phyloP scores from a whole-genome alignment of 2,888 invertebrate genomes.

The Eucriotettix oculatus region DNA sequence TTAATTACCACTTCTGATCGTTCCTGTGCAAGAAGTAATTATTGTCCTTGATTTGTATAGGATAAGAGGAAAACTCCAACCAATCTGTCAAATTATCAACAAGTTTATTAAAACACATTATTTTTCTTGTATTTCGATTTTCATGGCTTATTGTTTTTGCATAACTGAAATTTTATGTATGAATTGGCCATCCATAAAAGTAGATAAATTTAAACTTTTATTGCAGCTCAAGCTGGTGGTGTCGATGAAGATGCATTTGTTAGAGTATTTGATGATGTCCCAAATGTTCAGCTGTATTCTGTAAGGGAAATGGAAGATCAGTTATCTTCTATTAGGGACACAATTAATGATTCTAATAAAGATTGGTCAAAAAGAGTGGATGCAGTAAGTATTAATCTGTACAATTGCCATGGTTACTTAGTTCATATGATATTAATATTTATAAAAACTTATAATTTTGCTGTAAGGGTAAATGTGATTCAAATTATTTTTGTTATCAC shows the following conservation, averaged over 20 bases:
- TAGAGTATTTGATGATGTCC: conserved; percentile 67
- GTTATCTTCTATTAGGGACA: conserved; percentile 53
- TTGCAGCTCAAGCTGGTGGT: conserved; percentile 47
- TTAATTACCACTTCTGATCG: no score
- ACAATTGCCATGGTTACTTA: not conserved
- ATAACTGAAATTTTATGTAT: no score
- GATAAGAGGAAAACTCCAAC: no score
- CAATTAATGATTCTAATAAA: conserved; percentile 61
- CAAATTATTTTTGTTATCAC: no score
- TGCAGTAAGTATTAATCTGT: conserved; percentile 39
- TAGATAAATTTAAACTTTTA: no score
- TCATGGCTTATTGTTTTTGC: no score
- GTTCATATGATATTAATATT: not conserved
- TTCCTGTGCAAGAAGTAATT: no score
- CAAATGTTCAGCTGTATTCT: conserved; percentile 68
- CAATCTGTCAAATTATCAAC: no score
- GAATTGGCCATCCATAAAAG: no score
- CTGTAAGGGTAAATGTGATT: not conserved
- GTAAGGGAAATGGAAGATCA: conserved; percentile 68
- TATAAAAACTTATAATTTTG: not conserved
- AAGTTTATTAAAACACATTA: no score
- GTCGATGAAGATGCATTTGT: conserved; percentile 80
- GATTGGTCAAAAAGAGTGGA: conserved; percentile 95
- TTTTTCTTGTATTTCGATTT: no score
- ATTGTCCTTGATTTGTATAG: no score